Evolutionary conservation across 2,888 invertebrate genomes (phyloP).

Genomic region (Tolmerus cingulatus): DNA sequence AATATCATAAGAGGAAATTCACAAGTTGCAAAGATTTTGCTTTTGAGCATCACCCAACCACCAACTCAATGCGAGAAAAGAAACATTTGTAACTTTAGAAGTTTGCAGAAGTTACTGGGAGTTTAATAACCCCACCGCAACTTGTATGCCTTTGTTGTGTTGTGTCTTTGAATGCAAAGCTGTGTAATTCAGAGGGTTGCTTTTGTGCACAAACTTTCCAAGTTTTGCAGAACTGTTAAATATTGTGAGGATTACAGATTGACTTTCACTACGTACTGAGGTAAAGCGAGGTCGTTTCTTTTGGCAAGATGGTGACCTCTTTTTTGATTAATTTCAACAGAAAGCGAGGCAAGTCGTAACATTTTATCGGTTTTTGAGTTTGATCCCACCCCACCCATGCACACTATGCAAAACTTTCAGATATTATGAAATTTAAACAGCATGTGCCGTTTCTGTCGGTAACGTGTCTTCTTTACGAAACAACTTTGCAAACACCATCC

Average conservation of each 20-base stretch:
- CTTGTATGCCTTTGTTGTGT: not conserved
- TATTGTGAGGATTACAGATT: not conserved
- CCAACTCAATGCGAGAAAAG: not conserved
- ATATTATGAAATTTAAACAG: not conserved
- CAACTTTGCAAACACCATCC: not conserved
- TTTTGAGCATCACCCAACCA: not conserved
- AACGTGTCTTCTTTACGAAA: not conserved
- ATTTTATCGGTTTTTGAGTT: not conserved
- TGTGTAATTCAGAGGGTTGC: not conserved
- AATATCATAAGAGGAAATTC: not conserved
- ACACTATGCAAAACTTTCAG: not conserved
- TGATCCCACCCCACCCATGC: not conserved
- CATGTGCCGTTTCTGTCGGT: not conserved
- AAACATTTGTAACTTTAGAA: not conserved
- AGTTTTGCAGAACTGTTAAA: not conserved
- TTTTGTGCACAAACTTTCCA: not conserved
- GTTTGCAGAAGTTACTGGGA: not conserved
- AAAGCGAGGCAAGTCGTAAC: not conserved
- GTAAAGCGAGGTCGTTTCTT: not conserved
- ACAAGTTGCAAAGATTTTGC: not conserved
- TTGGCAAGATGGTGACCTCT: not conserved
- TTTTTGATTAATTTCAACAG: not conserved
- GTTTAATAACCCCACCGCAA: not conserved
- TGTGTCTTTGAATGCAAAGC: not conserved
- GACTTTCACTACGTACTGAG: not conserved